Evolutionary conservation across 2,888 invertebrate genomes (phyloP), one percentile per base, ranked within the genome.

Genomic region (Thelaira solivaga): DNA sequence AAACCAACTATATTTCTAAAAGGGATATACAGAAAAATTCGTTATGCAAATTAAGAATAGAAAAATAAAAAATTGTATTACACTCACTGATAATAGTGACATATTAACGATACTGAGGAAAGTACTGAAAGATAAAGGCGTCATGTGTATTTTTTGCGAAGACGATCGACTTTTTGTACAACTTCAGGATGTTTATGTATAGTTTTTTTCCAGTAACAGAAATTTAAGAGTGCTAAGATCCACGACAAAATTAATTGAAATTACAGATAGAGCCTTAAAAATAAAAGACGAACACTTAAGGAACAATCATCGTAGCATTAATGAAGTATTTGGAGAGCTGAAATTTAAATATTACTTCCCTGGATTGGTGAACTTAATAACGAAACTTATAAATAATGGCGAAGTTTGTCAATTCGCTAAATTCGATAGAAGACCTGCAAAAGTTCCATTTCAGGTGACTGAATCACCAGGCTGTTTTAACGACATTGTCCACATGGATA

Each of bases 401-500:
- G 24, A 24, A 24, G 45, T 24, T 4, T 47, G 45, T 36, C 36
- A 36, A 36, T 8, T 65, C 39, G 65, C 51, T 24, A 53, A 65
- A 53, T 26, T 36, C 26, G 57, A 59, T 34, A 47, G 49, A 18
- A 29, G 43, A 13, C 39, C 57, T 11, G 10, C 45, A 45, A 67
- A 67, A 55, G 24, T 29, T 55, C 11, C 51, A 13, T 31, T 29
- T 36, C 31, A 68, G 13, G 29, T 68, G 1, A 55, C 22, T 13
- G 68, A 57, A 68, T 31, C 47, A 16, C 57, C 68, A 55, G n/a
- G 1, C n/a, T 22, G 34, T 18, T 55, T 53, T 43, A 67, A 67
- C 16, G 43, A 67, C 13, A 49, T 55, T 49, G 53, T 67, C n/a
- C 39, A 67, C 45, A 68, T 68, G 22, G 57, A 68, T 20, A 68